These are phyloP conservation scores for Cacatua alba DNA, from an alignment of 2,113 vertebrate genomes.

Conservation along the genomic window DNA sequence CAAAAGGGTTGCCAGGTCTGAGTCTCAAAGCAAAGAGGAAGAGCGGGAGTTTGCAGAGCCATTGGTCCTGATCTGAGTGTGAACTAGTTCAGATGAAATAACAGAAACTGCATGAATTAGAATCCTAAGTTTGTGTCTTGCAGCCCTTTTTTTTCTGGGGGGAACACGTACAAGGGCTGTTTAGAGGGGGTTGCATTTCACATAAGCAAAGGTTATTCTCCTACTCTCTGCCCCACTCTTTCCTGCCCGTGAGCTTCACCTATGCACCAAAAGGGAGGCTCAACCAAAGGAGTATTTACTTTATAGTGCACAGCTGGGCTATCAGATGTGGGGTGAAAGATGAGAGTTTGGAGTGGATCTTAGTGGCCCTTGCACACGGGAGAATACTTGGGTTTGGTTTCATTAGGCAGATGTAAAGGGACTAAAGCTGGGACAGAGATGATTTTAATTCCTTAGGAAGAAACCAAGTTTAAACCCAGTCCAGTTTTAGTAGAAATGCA, in stretches of 20 bases:
- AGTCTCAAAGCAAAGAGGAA: neutral
- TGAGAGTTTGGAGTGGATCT: neutral
- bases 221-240: neutral
- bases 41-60: neutral
- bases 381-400: neutral
- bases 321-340: neutral
- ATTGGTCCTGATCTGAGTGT: rapidly evolving
- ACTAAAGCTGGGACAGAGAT: neutral
- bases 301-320: rapidly evolving
- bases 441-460: neutral
- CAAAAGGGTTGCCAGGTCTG: neutral
- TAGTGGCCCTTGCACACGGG: neutral
- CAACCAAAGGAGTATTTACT: neutral
- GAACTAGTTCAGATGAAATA: neutral
- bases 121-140: neutral
- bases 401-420: neutral
- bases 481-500: neutral
- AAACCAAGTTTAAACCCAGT: neutral
- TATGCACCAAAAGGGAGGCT: neutral
- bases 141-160: too few species aligned
- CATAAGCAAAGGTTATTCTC: neutral
- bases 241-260: rapidly evolving
- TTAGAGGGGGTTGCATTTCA: neutral
- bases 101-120: neutral
- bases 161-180: neutral